Conservation (phyloP, 2,888 invertebrate genomes). For the Caenorhabditis plicata region DNA sequence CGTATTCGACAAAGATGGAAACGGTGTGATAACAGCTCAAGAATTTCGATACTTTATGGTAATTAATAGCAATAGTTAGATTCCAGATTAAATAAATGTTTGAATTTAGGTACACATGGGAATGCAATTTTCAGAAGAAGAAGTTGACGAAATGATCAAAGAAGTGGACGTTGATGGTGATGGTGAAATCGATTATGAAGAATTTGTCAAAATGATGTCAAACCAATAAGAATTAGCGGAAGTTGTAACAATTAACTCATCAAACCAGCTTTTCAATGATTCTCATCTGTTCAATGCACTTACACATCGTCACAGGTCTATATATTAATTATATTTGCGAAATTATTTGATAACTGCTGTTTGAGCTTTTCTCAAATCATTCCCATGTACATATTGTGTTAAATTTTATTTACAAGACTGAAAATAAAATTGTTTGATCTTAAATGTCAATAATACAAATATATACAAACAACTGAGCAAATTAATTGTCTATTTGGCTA, state of each 20-base stretch:
- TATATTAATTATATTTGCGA: background rate
- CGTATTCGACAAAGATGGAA: conserved; percentile 64
- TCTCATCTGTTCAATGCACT: background rate
- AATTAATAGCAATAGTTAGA: background rate
- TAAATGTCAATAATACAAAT: background rate
- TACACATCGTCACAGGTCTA: no score
- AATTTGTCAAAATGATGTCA: conserved; percentile 52
- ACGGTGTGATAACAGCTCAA: conserved; percentile 63
- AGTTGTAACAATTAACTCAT: background rate
- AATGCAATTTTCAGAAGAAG: conserved; percentile 65
- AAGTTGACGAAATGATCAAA: conserved; percentile 64
- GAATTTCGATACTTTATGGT: conserved; percentile 62
- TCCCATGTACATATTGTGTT: no score
- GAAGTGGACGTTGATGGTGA: conserved; percentile 60
- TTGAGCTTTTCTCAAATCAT: conserved; percentile 24
- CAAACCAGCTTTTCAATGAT: background rate
- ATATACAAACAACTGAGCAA: conserved; percentile 7
- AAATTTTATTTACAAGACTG: no score
- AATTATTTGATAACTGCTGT: background rate
- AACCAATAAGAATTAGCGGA: conserved; percentile 23
- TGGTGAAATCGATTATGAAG: conserved; percentile 63
- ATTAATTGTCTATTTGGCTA: conserved; percentile 2
- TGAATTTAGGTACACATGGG: conserved; percentile 59
- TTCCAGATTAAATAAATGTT: background rate
- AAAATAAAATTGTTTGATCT: background rate